Evolutionary conservation across 2,797 vertebrate species (phyloP).

Genomic region (Lacerta agilis): DNA sequence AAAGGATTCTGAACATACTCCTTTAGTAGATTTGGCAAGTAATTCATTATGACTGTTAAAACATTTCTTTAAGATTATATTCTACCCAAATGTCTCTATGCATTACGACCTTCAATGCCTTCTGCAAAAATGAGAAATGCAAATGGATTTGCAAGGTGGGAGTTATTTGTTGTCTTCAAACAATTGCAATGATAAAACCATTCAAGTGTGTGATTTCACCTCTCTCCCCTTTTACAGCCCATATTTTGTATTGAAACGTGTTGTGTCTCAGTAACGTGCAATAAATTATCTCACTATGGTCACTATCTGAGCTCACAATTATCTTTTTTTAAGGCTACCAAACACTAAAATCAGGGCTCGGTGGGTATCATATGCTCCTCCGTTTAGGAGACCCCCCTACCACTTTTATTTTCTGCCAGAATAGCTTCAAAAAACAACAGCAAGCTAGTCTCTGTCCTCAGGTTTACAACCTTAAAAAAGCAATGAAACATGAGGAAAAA

Average conservation of each 20-base stretch:
- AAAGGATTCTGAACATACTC: neutral
- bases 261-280: constrained; percentile 53
- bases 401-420: no score
- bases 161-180: constrained; percentile 36
- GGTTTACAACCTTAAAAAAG: no score
- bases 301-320: neutral
- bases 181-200: constrained; percentile 34
- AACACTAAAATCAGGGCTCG: neutral
- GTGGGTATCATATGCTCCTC: neutral
- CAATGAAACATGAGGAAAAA: no score
- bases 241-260: constrained; percentile 27
- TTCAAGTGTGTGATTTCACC: constrained; percentile 11
- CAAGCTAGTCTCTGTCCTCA: no score
- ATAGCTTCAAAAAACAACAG: no score
- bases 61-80: constrained; percentile 12
- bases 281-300: constrained; percentile 46
- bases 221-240: constrained; percentile 30
- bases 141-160: constrained; percentile 36
- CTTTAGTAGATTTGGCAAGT: constrained; percentile 10
- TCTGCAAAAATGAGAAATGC: constrained; percentile 41
- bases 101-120: constrained; percentile 61
- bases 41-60: constrained; percentile 65
- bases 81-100: constrained; percentile 49
- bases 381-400: no score
- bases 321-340: neutral